Conservation (phyloP, 2,888 invertebrate genomes). For the Osmoderma eremita region DNA sequence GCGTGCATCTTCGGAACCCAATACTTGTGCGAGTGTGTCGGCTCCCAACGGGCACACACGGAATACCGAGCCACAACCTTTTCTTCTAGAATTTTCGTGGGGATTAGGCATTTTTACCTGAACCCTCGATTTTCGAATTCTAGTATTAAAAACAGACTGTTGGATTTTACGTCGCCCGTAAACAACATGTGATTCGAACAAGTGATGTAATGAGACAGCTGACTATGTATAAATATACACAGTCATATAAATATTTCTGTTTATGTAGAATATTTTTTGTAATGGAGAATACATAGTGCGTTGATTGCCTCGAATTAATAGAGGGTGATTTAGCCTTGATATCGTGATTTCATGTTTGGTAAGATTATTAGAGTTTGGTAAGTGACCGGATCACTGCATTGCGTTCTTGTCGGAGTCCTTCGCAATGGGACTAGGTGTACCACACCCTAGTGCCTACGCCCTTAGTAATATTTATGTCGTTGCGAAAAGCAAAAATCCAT, state of each 20-base stretch:
- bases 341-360: too few relatives aligned
- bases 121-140: background rate
- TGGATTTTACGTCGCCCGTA: conserved; percentile 22
- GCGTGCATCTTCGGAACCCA: conserved; percentile 16
- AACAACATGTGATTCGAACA: conserved; percentile 37
- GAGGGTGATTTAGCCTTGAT: conserved; percentile 4
- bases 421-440: conserved; percentile 46
- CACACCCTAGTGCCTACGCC: conserved; percentile 50
- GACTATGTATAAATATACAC: conserved; percentile 40
- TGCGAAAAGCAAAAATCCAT: too few relatives aligned
- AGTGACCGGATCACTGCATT: conserved; percentile 9
- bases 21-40: too few relatives aligned
- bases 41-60: too few relatives aligned
- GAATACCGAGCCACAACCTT: too few relatives aligned
- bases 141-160: background rate
- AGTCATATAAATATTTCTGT: background rate
- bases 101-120: conserved; percentile 2
- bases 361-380: background rate
- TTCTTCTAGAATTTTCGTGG: too few relatives aligned
- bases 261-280: background rate
- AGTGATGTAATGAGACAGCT: conserved; percentile 46
- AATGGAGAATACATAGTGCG: background rate
- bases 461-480: conserved; percentile 38
- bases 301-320: too few relatives aligned
- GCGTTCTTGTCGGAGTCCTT: conserved; percentile 2